Evolutionary conservation across 2,113 vertebrate species (phyloP).

Genomic region (Hippocampus comes): DNA sequence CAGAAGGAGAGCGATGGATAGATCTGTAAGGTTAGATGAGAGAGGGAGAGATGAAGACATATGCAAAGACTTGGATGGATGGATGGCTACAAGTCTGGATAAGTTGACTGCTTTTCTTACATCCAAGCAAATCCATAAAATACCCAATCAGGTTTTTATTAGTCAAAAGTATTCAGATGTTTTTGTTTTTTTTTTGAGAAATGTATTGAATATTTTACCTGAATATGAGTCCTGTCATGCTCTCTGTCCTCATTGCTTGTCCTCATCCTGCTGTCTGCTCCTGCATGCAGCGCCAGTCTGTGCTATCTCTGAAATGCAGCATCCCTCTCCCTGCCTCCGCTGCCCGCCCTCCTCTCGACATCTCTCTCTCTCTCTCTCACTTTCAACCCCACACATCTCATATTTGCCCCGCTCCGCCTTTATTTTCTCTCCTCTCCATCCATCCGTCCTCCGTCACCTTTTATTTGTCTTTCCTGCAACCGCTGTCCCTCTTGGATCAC

Average conservation of each 20-base stretch:
- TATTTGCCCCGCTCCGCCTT: constrained; percentile 40
- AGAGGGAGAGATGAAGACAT: neutral
- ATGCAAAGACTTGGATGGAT: constrained; percentile 10
- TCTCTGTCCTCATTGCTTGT: constrained; percentile 35
- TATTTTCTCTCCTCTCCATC: constrained; percentile 13
- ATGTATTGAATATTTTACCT: constrained; percentile 43
- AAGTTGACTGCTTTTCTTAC: constrained; percentile 21
- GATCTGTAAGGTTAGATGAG: constrained; percentile 2
- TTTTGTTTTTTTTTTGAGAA: neutral
- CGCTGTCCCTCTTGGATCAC: constrained; percentile 16
- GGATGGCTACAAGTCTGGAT: constrained; percentile 17
- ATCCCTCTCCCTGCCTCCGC: constrained; percentile 29
- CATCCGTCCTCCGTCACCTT: constrained; percentile 3
- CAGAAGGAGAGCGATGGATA: neutral
- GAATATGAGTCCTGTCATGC: constrained; percentile 28
- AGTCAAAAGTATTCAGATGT: constrained; percentile 13
- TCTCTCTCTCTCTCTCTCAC: constrained; percentile 26
- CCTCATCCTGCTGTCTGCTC: constrained; percentile 46
- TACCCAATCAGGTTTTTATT: constrained; percentile 14
- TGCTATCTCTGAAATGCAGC: constrained; percentile 61
- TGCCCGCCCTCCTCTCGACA: constrained; percentile 14
- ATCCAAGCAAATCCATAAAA: constrained; percentile 17
- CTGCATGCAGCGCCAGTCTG: constrained; percentile 53
- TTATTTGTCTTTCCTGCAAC: constrained; percentile 2
- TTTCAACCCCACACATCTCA: constrained; percentile 18